Evolutionary conservation across 2,888 invertebrate genomes (phyloP), one percentile per base, ranked within the genome.

Genomic region (Catocala fraxini): DNA sequence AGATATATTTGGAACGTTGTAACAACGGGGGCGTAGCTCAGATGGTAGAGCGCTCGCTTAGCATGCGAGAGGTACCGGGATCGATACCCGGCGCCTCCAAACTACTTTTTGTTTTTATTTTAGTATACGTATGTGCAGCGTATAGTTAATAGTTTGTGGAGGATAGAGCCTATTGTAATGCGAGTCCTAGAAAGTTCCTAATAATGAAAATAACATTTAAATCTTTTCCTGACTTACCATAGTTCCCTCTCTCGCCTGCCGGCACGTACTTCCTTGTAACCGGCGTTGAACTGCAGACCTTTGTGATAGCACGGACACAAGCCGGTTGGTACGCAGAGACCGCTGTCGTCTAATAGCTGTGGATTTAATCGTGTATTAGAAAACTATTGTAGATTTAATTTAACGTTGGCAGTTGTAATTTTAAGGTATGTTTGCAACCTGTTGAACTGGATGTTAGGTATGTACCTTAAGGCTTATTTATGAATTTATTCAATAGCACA

Each of bases 221-320:
- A n/a, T n/a, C 15, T 25, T 25, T 25, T 25, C 25, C 25, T 25
- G 3, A 56, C 80, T 81, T 87, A 97, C 97, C 97, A 98, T 52
- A 97, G 91, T 78, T 98, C 96, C 3, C 95, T 93, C 70, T 96
- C 96, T 69, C 96, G 95, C 7, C 92, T 93, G 0, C 96, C 96
- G 0, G 97, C 95, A 15, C 97, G 94, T 0, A 97, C 95, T 87
- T 97, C 97, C 69, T 96, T 96, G 83, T 97, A 96, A 0, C 97
- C 97, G 0, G 97, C 92, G 0, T 95, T 95, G 85, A 97, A 98
- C 74, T 96, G 95, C 68, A 97, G 84, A 0, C 97, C 97, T 68
- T 96, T 96, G 79, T 96, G 95, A 63, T 94, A 93, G 85, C 98
- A 99, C 0, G 97, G 96, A 77, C 98, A 98, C 63, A 96, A 93